Evolutionary conservation across 2,888 invertebrate genomes (phyloP).

Genomic region (Pinctada fucata): DNA sequence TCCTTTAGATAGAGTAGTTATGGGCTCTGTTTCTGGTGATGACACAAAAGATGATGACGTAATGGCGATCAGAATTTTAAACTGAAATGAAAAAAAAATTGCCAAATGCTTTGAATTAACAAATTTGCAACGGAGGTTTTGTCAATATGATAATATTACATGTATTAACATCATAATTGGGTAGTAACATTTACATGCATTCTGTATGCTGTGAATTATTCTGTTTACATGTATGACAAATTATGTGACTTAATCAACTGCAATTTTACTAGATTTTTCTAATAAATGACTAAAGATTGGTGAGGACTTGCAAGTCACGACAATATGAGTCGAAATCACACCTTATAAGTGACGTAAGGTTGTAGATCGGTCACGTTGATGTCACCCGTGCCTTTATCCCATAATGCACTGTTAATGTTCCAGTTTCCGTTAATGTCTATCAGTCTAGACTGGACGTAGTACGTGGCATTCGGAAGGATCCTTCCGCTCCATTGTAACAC

Average conservation of each 20-base stretch:
- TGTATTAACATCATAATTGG: no score
- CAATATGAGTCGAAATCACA: conserved; percentile 73
- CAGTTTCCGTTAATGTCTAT: conserved; percentile 82
- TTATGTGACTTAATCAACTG: no score
- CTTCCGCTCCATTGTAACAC: conserved; percentile 86
- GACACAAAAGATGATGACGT: conserved; percentile 77
- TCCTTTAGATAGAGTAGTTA: conserved; percentile 75
- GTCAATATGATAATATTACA: no score
- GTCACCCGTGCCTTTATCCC: conserved; percentile 42
- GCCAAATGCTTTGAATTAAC: no score
- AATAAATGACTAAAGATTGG: no score
- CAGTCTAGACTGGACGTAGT: conserved; percentile 86
- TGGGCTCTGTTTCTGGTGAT: conserved; percentile 70
- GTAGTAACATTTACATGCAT: no score
- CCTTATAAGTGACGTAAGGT: conserved; percentile 93
- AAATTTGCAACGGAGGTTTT: no score
- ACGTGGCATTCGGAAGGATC: conserved; percentile 76
- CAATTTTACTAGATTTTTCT: no score
- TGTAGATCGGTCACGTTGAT: conserved; percentile 85
- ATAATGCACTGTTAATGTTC: conserved; percentile 84
- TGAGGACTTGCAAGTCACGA: no score
- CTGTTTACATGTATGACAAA: no score
- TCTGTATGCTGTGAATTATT: no score
- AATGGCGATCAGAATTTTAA: conserved; percentile 89
- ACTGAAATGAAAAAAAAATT: conserved; percentile 80